Percentiles rank a stretch among this genome's conserved stretches.
Conservation (phyloP, 2,113 vertebrate species). For the Pogonocichla stellata region DNA sequence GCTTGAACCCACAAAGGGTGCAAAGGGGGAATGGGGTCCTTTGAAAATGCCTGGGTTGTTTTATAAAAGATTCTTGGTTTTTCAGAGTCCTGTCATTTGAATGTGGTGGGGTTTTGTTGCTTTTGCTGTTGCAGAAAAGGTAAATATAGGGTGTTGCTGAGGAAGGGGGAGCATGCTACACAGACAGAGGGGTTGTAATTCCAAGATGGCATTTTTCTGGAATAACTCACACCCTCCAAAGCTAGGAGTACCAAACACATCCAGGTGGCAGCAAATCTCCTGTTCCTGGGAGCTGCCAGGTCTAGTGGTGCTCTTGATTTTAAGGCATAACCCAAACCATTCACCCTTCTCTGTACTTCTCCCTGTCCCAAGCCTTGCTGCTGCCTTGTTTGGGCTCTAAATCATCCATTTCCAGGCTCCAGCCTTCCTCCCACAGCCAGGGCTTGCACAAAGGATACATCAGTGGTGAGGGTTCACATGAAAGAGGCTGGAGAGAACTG, state of each 20-base stretch:
- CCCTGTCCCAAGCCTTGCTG: neutral
- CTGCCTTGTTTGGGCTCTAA: neutral
- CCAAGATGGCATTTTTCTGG: neutral
- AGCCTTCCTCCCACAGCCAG: neutral
- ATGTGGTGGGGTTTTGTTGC: neutral
- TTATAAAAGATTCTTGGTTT: neutral
- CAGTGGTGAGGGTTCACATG: neutral
- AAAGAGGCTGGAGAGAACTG: neutral
- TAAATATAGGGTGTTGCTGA: neutral
- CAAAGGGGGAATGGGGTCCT: neutral
- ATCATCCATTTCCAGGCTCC: neutral
- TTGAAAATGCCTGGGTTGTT: neutral
- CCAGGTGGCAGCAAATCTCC: neutral
- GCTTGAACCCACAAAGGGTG: neutral
- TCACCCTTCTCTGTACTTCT: neutral
- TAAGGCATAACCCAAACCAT: neutral
- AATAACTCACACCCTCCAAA: neutral
- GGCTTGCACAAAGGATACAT: neutral
- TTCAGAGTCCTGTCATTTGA: neutral
- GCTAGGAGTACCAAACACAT: neutral
- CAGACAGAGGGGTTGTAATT: neutral
- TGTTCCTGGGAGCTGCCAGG: neutral
- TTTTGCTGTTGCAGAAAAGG: neutral
- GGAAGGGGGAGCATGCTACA: neutral
- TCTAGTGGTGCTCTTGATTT: neutral